A percentile compares a stretch with the other conserved stretches of the same genome.
Evolutionary conservation across 2,113 vertebrate species (phyloP).

Genomic region (Hippocampus abdominalis): DNA sequence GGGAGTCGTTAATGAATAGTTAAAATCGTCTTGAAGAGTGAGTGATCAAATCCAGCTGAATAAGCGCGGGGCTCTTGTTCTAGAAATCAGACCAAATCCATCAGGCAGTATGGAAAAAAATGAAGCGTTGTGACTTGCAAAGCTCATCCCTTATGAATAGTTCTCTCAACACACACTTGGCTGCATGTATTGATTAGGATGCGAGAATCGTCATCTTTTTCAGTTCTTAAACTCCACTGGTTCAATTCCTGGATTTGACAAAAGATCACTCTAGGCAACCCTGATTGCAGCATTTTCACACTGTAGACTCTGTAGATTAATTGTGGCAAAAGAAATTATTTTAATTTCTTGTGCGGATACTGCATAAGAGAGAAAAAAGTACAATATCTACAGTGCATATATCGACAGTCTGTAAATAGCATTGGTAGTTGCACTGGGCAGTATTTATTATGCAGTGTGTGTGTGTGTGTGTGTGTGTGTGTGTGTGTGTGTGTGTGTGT

Average conservation of each 20-base stretch:
- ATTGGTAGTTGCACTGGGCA: neutral
- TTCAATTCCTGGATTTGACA: neutral
- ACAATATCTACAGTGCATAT: neutral
- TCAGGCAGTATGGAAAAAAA: neutral
- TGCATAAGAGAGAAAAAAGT: neutral
- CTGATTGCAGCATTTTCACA: neutral
- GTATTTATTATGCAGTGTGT: conserved; percentile 57
- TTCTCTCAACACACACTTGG: neutral
- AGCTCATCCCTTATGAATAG: neutral
- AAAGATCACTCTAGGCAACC: neutral
- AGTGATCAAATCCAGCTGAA: too few relatives aligned
- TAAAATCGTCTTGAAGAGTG: too few relatives aligned
- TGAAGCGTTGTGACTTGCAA: neutral
- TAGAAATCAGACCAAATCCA: neutral
- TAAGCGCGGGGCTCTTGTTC: too few relatives aligned
- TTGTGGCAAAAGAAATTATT: neutral
- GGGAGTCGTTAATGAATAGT: too few relatives aligned
- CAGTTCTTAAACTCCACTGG: neutral
- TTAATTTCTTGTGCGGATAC: neutral
- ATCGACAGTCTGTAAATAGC: neutral
- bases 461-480: conserved; percentile 37
- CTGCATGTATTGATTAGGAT: neutral
- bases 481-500: neutral
- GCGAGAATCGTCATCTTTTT: neutral
- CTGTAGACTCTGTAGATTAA: too few relatives aligned